phyloP scores from a whole-genome alignment of 1,140 invertebrate genomes.

The Euwallacea similis region DNA sequence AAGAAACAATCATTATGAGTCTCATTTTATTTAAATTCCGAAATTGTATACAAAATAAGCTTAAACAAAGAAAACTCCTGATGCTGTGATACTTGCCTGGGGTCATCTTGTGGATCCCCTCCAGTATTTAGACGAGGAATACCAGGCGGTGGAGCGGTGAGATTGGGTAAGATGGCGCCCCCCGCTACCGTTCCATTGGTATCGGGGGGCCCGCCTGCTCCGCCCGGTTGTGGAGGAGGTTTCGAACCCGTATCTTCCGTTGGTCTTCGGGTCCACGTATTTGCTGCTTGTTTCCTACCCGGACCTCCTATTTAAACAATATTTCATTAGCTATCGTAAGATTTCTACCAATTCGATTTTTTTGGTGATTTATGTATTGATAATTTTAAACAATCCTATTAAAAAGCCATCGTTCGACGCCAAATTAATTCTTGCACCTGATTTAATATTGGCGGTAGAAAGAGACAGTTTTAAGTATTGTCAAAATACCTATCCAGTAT shows the following conservation, averaged over 20 bases:
- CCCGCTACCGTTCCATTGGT: conserved; percentile 35
- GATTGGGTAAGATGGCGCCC: conserved; percentile 43
- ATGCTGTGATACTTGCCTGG: conserved; percentile 41
- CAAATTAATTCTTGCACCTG: too few species aligned
- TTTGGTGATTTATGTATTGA: neutral
- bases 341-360: neutral
- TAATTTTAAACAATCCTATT: neutral
- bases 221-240: conserved; percentile 47
- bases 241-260: conserved; percentile 51
- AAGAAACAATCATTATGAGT: neutral
- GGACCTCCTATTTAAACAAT: conserved; percentile 25
- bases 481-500: neutral
- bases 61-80: neutral
- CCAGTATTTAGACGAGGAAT: conserved; percentile 41
- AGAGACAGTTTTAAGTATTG: too few species aligned
- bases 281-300: conserved; percentile 31
- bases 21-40: neutral
- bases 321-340: neutral
- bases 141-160: conserved; percentile 26
- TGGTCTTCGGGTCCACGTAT: conserved; percentile 30
- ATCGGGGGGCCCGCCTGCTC: conserved; percentile 29
- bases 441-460: too few species aligned
- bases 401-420: neutral
- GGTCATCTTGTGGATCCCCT: conserved; percentile 65
- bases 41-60: neutral